These are phyloP conservation scores for Plagiodera versicolora DNA, from an alignment of 2,888 invertebrate genomes.

Conservation along the genomic window DNA sequence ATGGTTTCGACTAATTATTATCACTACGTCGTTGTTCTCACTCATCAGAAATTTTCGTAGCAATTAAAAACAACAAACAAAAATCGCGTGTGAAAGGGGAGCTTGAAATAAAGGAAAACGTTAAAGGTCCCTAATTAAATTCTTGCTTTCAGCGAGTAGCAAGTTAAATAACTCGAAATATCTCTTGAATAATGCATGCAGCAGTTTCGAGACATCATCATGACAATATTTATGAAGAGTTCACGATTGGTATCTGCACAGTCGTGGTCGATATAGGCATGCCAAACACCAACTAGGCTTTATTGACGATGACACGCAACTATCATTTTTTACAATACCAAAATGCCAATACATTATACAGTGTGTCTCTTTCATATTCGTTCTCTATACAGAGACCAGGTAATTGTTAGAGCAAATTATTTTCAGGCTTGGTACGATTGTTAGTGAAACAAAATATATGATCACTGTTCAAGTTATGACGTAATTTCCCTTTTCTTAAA, in stretches of 20 bases:
- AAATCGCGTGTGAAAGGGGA: neutral
- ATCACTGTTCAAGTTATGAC: no score
- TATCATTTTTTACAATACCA: neutral
- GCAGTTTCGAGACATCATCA: constrained; percentile 35
- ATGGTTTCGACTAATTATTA: no score
- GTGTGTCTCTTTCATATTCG: no score
- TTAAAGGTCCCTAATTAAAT: constrained; percentile 29
- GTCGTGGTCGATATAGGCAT: neutral
- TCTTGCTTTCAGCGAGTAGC: constrained; percentile 28
- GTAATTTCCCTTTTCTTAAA: no score
- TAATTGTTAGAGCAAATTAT: no score
- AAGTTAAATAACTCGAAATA: constrained; percentile 35
- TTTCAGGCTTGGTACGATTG: no score
- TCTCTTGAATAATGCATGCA: constrained; percentile 39
- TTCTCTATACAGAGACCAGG: no score
- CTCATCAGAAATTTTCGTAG: no score
- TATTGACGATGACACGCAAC: neutral
- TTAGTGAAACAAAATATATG: no score
- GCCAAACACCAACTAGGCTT: neutral
- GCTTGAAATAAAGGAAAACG: constrained; percentile 12
- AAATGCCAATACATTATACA: no score
- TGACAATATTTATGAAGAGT: constrained; percentile 38
- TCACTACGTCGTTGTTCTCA: no score
- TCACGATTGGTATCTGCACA: constrained; percentile 12
- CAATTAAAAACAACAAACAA: neutral